A percentile compares a stretch with the other conserved stretches of the same genome.
Conservation (phyloP, 2,888 invertebrate genomes). For the Lochmaea capreae region DNA sequence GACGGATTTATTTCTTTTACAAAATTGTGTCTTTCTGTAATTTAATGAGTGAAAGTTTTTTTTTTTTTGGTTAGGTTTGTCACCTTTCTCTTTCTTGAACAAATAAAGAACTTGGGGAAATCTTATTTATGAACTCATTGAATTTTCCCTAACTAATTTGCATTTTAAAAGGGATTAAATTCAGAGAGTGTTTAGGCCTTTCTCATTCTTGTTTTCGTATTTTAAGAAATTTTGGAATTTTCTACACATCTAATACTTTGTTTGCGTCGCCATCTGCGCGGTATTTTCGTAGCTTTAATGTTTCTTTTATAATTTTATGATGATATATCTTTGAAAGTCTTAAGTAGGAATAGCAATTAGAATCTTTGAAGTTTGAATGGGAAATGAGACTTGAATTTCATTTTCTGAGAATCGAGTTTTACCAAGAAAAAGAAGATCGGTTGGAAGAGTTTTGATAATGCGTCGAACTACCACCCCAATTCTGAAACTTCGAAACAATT, state of each 20-base stretch:
- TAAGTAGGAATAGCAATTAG: conserved; percentile 14
- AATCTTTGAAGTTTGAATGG: background rate
- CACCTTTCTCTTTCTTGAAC: conserved; percentile 22
- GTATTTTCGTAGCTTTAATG: conserved; percentile 26
- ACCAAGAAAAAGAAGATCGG: too few relatives aligned
- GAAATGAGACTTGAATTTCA: too few relatives aligned
- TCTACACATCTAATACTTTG: conserved; percentile 23
- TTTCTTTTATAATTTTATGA: conserved; percentile 22
- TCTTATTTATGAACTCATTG: conserved; percentile 33
- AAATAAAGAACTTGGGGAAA: conserved; percentile 27
- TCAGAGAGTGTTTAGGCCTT: conserved; percentile 34
- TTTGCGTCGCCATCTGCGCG: conserved; percentile 17
- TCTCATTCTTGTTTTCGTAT: conserved; percentile 4
- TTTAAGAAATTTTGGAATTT: conserved; percentile 21
- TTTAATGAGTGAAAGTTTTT: background rate
- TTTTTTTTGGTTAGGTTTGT: background rate
- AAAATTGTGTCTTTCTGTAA: too few relatives aligned
- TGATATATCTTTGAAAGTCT: conserved; percentile 7
- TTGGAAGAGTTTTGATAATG: too few relatives aligned
- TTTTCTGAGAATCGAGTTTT: too few relatives aligned
- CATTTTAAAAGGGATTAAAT: conserved; percentile 37
- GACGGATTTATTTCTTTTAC: too few relatives aligned
- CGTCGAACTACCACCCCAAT: too few relatives aligned
- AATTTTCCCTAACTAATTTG: conserved; percentile 34
- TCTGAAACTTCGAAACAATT: too few relatives aligned